Evolutionary conservation across 1,140 invertebrate species (phyloP), one percentile per base, ranked within the genome.

Genomic region (Bombus fervidus): DNA sequence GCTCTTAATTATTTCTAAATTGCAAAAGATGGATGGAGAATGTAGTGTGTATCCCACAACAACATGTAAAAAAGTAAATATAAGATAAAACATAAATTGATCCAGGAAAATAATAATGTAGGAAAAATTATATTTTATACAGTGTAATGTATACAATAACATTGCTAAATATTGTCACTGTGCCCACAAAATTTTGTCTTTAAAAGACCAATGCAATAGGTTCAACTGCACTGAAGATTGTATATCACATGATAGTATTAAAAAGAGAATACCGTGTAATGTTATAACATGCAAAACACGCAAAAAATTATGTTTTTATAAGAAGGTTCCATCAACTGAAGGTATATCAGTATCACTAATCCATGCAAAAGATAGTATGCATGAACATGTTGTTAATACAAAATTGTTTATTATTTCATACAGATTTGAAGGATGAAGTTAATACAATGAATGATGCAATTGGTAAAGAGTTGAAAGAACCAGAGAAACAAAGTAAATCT

Each of bases 21-120:
- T 91, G n/a, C 88, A 86, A 79, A 86, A 66, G 53, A 90, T 92
- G 80, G 85, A 83, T 59, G 83, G 79, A 57, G 76, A 79, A 18
- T 77, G 31, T 41, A 22, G 76, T 5, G 8, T 15, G 3, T 39
- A 28, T 75, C 18, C 59, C 15, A 2, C 43, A 22, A 4, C 37
- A 18, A 53, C 18, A 25, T 83, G 69, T 71, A 72, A 77, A 85
- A 84, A 79, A 18, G 75, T 79, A 68, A 66, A 37, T 66, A 66
- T 0, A 15, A 25, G 22, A 28, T 62, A 41, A 15, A 6, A 43
- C 4, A 43, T 28, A 69, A 41, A 47, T 64, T 41, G 0, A 37
- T 47, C 34, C 2, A 68, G 34, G 2, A 53, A 66, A 6, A 10
- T 28, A 22, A 22, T 47, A 39, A 66, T 68, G 6, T 37, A 12